phyloP scores from a whole-genome alignment of 35 echinoderm and acorn worm genomes.

The Anneissia japonica region DNA sequence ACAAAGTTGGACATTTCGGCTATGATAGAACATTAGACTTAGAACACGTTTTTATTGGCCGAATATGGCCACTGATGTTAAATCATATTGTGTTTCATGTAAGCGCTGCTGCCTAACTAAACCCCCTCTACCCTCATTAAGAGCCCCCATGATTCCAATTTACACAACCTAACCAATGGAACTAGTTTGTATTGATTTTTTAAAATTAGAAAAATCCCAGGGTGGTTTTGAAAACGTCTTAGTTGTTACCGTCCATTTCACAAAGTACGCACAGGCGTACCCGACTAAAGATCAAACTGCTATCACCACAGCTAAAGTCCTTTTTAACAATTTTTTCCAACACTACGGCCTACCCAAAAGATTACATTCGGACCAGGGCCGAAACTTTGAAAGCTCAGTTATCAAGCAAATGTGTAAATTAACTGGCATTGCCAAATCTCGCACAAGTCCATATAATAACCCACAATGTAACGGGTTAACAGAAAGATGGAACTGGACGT shows the following conservation, averaged over 20 bases:
- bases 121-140: not conserved
- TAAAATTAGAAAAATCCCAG: not conserved
- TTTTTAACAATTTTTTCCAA: not conserved
- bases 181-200: not conserved
- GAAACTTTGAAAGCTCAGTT: not conserved
- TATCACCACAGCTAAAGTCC: not conserved
- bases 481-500: too few species aligned
- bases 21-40: conserved; percentile 10
- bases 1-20: conserved; percentile 12
- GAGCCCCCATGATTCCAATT: not conserved
- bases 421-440: not conserved
- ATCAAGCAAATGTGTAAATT: not conserved
- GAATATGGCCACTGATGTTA: conserved; percentile 13
- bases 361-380: not conserved
- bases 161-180: not conserved
- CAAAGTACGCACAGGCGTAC: not conserved
- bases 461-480: too few species aligned
- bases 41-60: conserved; percentile 45
- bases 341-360: not conserved
- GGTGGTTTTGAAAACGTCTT: not conserved
- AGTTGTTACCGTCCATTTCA: not conserved
- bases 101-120: not conserved
- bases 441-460: too few species aligned
- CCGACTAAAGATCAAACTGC: not conserved
- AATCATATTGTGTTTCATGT: not conserved